phyloP scores from a whole-genome alignment of 2,113 vertebrate species.

The Morone saxatilis region DNA sequence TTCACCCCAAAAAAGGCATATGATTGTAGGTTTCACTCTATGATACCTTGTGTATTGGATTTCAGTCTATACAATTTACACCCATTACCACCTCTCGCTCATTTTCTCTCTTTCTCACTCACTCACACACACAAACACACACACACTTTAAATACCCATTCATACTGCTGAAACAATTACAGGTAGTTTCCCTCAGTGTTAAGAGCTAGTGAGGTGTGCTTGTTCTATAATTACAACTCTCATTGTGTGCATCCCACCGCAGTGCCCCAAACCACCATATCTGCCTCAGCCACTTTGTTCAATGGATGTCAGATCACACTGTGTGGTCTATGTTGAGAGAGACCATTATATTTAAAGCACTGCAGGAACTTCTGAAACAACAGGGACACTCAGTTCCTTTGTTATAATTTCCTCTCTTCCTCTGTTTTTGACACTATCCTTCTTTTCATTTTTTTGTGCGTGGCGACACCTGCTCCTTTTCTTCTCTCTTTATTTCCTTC shows the following conservation, averaged over 20 bases:
- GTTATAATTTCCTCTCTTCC: conserved; percentile 52
- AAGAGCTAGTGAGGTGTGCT: conserved; percentile 47
- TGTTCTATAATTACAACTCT: conserved; percentile 64
- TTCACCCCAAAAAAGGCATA: neutral
- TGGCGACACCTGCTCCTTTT: conserved; percentile 49
- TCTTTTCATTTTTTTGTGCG: conserved; percentile 33
- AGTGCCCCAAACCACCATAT: conserved; percentile 43
- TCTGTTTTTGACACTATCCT: conserved; percentile 41
- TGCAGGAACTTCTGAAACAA: conserved; percentile 54
- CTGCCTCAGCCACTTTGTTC: conserved; percentile 73
- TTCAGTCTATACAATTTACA: neutral
- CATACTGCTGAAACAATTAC: conserved; percentile 55
- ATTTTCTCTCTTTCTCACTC: neutral
- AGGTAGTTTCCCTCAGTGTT: conserved; percentile 62
- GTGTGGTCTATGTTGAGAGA: conserved; percentile 47
- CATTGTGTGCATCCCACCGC: conserved; percentile 50
- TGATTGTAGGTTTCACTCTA: neutral
- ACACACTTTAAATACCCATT: neutral
- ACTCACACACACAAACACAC: neutral
- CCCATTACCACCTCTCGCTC: neutral
- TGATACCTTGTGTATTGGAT: neutral
- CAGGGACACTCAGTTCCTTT: conserved; percentile 43
- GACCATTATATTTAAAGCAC: conserved; percentile 65
- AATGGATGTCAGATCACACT: conserved; percentile 62
- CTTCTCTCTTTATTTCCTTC: conserved; percentile 5